Evolutionary conservation across 1,140 invertebrate genomes (phyloP).

Genomic region (Microplitis mediator): DNA sequence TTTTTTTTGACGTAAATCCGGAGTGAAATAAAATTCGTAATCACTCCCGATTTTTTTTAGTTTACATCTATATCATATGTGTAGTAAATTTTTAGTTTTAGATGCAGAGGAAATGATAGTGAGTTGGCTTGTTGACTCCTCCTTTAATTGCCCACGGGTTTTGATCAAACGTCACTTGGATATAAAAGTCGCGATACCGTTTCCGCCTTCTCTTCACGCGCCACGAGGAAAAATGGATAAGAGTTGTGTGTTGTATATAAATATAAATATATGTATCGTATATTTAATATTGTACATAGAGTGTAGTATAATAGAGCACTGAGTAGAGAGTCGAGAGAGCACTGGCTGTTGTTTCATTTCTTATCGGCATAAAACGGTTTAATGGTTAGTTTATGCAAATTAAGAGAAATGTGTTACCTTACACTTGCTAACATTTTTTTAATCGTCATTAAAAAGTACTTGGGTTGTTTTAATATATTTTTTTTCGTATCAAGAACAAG

Average conservation of each 20-base stretch:
- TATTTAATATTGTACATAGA: neutral
- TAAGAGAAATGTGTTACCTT: neutral
- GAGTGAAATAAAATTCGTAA: too few relatives aligned
- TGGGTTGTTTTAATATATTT: too few relatives aligned
- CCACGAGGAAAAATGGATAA: neutral
- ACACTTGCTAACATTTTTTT: too few relatives aligned
- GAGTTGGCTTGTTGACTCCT: slow-evolving; percentile 52
- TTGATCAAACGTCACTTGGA: slow-evolving; percentile 9
- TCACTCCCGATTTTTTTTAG: neutral
- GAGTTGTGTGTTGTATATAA: neutral
- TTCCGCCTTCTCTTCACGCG: neutral
- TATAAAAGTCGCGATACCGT: neutral
- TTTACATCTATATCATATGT: slow-evolving; percentile 10
- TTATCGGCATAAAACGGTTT: neutral
- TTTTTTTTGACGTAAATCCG: too few relatives aligned
- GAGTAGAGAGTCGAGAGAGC: neutral
- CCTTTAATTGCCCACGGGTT: slow-evolving; percentile 9
- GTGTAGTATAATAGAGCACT: too few relatives aligned
- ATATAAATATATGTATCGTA: too few relatives aligned
- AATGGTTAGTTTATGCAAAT: neutral
- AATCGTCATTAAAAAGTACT: too few relatives aligned
- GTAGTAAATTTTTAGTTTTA: slow-evolving; percentile 44
- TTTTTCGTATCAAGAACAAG: too few relatives aligned
- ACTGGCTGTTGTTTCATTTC: neutral
- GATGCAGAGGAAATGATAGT: slow-evolving; percentile 58